These are phyloP conservation scores for Neostethus bicornis DNA, from an alignment of 2,797 vertebrate genomes.

Conservation along the genomic window DNA sequence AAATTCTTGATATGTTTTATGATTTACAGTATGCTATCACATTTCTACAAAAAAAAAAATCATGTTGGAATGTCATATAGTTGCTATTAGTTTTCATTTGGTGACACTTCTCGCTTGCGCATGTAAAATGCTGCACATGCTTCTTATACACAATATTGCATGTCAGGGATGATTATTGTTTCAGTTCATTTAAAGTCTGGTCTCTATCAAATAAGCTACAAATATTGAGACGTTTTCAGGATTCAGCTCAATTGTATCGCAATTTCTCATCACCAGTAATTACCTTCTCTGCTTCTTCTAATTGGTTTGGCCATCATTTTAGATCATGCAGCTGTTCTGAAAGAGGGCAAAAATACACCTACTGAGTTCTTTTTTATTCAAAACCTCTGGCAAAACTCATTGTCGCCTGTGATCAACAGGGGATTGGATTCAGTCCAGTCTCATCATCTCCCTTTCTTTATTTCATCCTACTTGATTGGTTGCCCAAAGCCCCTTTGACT, in stretches of 20 bases:
- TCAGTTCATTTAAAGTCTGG: not conserved
- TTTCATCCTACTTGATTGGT: conserved; percentile 56
- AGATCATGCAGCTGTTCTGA: conserved; percentile 9
- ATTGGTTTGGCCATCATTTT: conserved; percentile 35
- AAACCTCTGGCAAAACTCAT: conserved; percentile 57
- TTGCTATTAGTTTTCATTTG: no score
- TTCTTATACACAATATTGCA: not conserved
- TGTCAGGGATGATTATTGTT: not conserved
- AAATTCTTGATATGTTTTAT: no score
- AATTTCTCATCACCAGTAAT: conserved; percentile 22
- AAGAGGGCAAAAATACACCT: conserved; percentile 28
- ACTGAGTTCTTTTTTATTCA: conserved; percentile 45
- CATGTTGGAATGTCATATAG: no score
- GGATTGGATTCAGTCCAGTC: conserved; percentile 62
- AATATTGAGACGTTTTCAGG: not conserved
- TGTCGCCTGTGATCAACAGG: conserved; percentile 62
- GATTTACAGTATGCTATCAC: no score
- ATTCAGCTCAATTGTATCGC: conserved; percentile 12
- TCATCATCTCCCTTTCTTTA: conserved; percentile 62
- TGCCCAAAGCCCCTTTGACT: conserved; percentile 41
- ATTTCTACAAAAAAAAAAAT: no score
- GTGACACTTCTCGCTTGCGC: conserved; percentile 5
- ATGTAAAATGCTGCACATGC: not conserved
- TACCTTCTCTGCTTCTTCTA: conserved; percentile 22
- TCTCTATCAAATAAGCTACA: conserved; percentile 3